Evolutionary conservation across 1,140 invertebrate species (phyloP).

Genomic region (Lepidurus arcticus): DNA sequence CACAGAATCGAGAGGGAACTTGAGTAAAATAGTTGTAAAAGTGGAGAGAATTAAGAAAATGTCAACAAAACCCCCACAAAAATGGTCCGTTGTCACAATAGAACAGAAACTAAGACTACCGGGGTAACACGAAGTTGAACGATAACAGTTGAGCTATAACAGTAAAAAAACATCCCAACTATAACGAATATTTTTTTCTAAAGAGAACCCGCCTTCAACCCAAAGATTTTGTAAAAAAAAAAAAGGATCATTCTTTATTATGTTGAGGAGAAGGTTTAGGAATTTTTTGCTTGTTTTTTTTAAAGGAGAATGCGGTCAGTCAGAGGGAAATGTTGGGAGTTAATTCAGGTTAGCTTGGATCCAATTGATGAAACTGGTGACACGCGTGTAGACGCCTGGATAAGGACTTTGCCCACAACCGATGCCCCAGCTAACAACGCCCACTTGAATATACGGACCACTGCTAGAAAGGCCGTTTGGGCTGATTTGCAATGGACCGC

Average conservation of each 20-base stretch:
- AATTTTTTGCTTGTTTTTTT: background rate
- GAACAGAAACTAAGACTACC: too few species aligned
- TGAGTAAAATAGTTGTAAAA: background rate
- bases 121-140: too few species aligned
- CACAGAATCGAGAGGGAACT: background rate
- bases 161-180: too few species aligned
- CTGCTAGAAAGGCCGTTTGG: conserved; percentile 60
- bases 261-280: background rate
- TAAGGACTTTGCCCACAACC: conserved; percentile 85
- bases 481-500: conserved; percentile 78
- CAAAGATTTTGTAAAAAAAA: too few species aligned
- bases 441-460: conserved; percentile 55
- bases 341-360: conserved; percentile 58
- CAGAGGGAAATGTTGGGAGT: background rate
- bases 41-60: background rate
- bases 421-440: conserved; percentile 89
- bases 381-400: conserved; percentile 79
- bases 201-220: too few species aligned
- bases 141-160: too few species aligned
- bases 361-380: conserved; percentile 70
- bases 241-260: too few species aligned
- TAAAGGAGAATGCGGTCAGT: background rate
- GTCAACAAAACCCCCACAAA: too few species aligned
- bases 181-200: too few species aligned
- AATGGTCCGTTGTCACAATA: too few species aligned